Base-by-base conservation (phyloP, 2,797 vertebrate genomes). In the Melanotaenia trifasciata region DNA sequence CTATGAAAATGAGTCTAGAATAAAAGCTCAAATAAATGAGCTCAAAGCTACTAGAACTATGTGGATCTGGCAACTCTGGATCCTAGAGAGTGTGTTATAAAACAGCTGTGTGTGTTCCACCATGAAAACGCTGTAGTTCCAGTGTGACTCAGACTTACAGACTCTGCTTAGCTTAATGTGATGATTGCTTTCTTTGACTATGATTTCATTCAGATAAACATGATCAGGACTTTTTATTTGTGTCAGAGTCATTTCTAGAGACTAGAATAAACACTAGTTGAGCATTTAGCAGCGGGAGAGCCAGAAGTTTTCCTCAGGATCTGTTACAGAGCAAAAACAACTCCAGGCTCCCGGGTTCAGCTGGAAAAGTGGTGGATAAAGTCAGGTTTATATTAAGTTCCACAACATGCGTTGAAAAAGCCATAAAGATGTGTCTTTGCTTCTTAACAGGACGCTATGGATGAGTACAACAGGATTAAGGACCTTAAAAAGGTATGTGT, bases 381-480 rank as follows among this genome's bases (percentile, higher is more conserved):
- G 10, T 50, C n/a, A n/a, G 18, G 1, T 50, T 50, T 22, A 50
- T 10, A 16, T 40, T 2, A 50, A 10, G 20, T 22, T 50, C 33
- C 33, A 35, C 33, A 4, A 10, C 7, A 35, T 35, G 7, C 7
- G 9, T 35, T 35, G 9, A 35, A 8, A 5, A 8, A 8, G 36
- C 36, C 36, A 36, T 36, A 12, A 36, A 36, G 36, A 35, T 35
- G 36, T 12, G 18, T 58, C 26, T 81, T 12, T 24, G 1, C 35
- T 83, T 70, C 76, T 65, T 30, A 0, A 81, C 81, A 98, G 96
- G 92, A 94, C 62, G 90, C 91, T 74, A 33, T 95, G 72, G 94
- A 95, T n/a, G 94, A 96, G 88, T 95, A 95, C 90, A 94, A 93
- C 64, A 89, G 82, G 47, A 84, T 96, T 59, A 96, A 94, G 82